Percentiles rank a stretch among this genome's conserved stretches.
These are phyloP conservation scores for Cryptocheilus praepositus DNA, from an alignment of 2,888 invertebrate genomes.

Conservation along the genomic window DNA sequence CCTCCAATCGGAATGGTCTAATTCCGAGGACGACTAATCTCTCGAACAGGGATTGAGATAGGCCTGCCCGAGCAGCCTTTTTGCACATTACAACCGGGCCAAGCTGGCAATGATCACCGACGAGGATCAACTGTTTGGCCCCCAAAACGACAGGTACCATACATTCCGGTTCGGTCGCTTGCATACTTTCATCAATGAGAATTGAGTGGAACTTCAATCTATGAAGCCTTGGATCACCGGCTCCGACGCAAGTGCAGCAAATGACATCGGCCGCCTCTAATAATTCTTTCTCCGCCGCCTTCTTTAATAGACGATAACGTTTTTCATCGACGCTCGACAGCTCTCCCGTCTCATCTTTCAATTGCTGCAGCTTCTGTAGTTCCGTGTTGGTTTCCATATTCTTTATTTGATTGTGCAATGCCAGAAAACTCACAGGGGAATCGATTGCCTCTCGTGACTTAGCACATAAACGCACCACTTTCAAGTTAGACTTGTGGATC, in stretches of 20 bases:
- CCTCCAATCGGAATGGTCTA: constrained; percentile 96
- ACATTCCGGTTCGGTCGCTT: constrained; percentile 97
- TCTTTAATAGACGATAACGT: constrained; percentile 91
- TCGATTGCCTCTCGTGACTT: constrained; percentile 99
- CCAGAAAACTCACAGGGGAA: constrained; percentile 96
- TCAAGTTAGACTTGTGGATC: constrained; percentile 97
- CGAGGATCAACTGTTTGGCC: constrained; percentile 96
- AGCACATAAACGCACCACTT: constrained; percentile 94
- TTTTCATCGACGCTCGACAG: constrained; percentile 96
- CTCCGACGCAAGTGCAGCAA: constrained; percentile 99
- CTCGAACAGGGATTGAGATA: constrained; percentile 98
- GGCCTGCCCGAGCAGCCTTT: constrained; percentile 96
- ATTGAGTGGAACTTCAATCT: constrained; percentile 97
- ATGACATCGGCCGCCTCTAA: constrained; percentile 98
- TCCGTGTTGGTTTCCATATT: constrained; percentile 96
- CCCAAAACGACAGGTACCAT: constrained; percentile 99
- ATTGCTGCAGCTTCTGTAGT: constrained; percentile 93
- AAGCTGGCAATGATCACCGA: constrained; percentile 99
- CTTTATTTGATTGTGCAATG: constrained; percentile 97
- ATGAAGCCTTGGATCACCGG: constrained; percentile 95
- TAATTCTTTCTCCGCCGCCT: constrained; percentile 92
- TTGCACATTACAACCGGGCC: constrained; percentile 99
- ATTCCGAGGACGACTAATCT: constrained; percentile 97
- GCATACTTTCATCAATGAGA: constrained; percentile 97
- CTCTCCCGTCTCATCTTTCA: constrained; percentile 99